These are phyloP conservation scores for Drosophila parabipectinata DNA, from an alignment of 1,140 invertebrate genomes.

Conservation along the genomic window DNA sequence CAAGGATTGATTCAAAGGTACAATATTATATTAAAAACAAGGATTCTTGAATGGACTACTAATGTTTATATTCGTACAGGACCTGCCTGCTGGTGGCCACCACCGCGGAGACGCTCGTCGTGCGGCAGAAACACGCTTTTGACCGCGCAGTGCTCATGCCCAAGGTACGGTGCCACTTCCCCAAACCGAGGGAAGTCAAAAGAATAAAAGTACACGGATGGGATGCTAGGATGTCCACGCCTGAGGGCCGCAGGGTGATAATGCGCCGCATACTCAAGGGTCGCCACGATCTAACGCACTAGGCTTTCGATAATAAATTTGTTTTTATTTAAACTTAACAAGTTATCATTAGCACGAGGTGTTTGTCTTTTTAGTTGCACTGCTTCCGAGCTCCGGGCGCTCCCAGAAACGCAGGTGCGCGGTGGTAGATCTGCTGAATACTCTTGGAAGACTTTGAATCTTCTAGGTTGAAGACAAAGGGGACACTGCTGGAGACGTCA, in stretches of 20 bases:
- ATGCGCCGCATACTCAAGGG: slow-evolving; percentile 91
- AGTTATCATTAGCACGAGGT: neutral
- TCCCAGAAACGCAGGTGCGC: slow-evolving; percentile 47
- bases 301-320: slow-evolving; percentile 53
- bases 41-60: slow-evolving; percentile 11
- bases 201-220: slow-evolving; percentile 89
- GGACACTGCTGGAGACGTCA: slow-evolving; percentile 46
- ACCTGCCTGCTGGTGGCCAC: slow-evolving; percentile 45
- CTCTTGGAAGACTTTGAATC: slow-evolving; percentile 68
- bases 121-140: slow-evolving; percentile 73
- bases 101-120: slow-evolving; percentile 55
- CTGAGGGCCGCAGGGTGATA: slow-evolving; percentile 87
- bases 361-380: neutral
- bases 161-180: slow-evolving; percentile 88
- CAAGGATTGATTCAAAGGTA: slow-evolving; percentile 66
- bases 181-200: slow-evolving; percentile 88
- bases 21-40: neutral
- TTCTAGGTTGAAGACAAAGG: slow-evolving; percentile 68
- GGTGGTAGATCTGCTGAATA: slow-evolving; percentile 72
- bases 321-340: slow-evolving; percentile 29
- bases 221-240: slow-evolving; percentile 88
- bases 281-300: slow-evolving; percentile 89
- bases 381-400: slow-evolving; percentile 19
- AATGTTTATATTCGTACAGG: slow-evolving; percentile 10
- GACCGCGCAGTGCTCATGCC: slow-evolving; percentile 73